Base-by-base conservation (phyloP, 2,797 vertebrate species). In the Ambastaia sidthimunki region DNA sequence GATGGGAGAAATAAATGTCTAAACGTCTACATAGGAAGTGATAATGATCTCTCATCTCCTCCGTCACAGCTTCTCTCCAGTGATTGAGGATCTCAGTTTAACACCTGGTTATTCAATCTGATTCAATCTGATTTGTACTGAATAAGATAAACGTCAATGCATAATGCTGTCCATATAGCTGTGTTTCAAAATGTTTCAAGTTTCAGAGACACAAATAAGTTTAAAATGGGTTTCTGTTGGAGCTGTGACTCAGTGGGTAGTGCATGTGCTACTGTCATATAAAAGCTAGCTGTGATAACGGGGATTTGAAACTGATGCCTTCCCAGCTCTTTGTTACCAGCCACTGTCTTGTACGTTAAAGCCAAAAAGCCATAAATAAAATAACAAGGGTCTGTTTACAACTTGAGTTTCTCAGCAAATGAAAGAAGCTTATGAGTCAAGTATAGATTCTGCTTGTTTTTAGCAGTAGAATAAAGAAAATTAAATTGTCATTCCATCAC, bases 31-130 rank as follows among this genome's bases (percentile, higher is more conserved):
- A 71, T 37, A 19, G 31, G 28, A 67, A 50, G 60, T 79, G 69
- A 71, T 71, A 71, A 79, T 79, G 21, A 80, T 80, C 71, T 73
- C 78, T 66, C 34, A 47, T 73, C 60, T 67, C 23, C 23, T 73
- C 18, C 7, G 23, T 67, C 21, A 72, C 28, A 44, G 72, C 48
- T 66, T 72, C 48, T 66, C 57, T 19, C 31, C 19, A 16, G 69
- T 65, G 59, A 78, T 0, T 23, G 19, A 1, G 16, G 28, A 65
- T 16, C 62, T 54, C 37, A 47, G 34, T 57, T 72, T 73, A 73
- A 57, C 68, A 62, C 68, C 7, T 11, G 15, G 37, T 68, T 68
- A 68, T 68, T 44, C 41, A 68, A 44, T 37, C 41, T 18, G 37
- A 69, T 77, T 69, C 28, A 59, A 59, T 60, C 23, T 9, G 15